These are phyloP conservation scores for Eueremaeus valkanovi DNA, from an alignment of 2,888 invertebrate genomes.

Conservation along the genomic window DNA sequence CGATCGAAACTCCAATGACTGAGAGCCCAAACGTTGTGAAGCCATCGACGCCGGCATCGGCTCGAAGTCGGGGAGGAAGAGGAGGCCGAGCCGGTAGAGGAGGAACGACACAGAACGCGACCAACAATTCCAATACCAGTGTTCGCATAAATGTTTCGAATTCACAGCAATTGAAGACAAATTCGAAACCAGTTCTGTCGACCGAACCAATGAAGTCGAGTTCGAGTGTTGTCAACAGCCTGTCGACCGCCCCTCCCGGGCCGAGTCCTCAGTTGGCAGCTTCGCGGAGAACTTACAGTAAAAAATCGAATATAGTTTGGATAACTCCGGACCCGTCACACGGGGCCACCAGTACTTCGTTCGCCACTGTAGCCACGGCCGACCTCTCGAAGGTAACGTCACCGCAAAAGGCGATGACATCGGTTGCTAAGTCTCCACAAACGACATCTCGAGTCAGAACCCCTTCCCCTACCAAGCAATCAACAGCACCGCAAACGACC, in stretches of 20 bases:
- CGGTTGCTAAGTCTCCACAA: not conserved
- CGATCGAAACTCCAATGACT: not conserved
- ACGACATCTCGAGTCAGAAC: not conserved
- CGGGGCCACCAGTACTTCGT: not conserved
- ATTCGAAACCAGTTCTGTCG: not conserved
- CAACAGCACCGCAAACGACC: not conserved
- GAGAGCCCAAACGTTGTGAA: not conserved
- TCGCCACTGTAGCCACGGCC: slow-evolving; percentile 10
- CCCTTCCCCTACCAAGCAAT: not conserved
- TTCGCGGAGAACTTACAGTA: slow-evolving; percentile 41
- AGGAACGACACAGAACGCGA: not conserved
- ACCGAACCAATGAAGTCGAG: not conserved
- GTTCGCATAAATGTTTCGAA: not conserved
- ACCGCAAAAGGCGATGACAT: not conserved
- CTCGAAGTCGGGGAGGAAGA: slow-evolving; percentile 14
- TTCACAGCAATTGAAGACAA: not conserved
- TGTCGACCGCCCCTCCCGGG: not conserved
- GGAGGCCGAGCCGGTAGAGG: not conserved
- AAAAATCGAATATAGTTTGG: slow-evolving; percentile 41
- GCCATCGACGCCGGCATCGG: not conserved
- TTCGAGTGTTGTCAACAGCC: not conserved
- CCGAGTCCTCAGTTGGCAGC: slow-evolving; percentile 40
- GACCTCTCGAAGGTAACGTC: not conserved
- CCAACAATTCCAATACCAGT: not conserved
- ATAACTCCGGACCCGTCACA: slow-evolving; percentile 37